Evolutionary conservation across 2,888 invertebrate genomes (phyloP).

Genomic region (Rhingia rostrata): DNA sequence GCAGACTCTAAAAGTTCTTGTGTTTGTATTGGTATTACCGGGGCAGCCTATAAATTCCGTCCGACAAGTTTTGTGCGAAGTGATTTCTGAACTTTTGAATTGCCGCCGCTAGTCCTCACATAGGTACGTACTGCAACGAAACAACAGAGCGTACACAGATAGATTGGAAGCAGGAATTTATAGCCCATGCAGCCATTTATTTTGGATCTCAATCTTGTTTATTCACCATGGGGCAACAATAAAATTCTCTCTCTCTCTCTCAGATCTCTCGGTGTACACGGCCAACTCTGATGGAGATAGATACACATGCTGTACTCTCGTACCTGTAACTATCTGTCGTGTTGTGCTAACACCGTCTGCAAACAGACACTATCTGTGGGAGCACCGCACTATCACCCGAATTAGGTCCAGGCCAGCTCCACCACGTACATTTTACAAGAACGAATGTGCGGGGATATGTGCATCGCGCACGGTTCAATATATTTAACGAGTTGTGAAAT

Average conservation of each 20-base stretch:
- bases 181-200: conserved; percentile 72
- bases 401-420: conserved; percentile 33
- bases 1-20: neutral
- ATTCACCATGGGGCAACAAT: conserved; percentile 73
- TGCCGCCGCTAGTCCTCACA: conserved; percentile 67
- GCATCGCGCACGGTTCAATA: conserved; percentile 58
- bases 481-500: conserved; percentile 72
- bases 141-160: conserved; percentile 3
- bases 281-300: conserved; percentile 39
- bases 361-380: conserved; percentile 54
- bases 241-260: conserved; percentile 49
- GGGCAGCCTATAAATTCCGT: conserved; percentile 68
- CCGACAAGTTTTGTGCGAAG: conserved; percentile 72
- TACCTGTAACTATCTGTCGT: conserved; percentile 73
- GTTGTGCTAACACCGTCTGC: conserved; percentile 69
- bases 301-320: conserved; percentile 34
- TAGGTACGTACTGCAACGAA: neutral
- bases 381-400: conserved; percentile 34
- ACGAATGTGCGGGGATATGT: conserved; percentile 12
- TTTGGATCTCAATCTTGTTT: conserved; percentile 74
- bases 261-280: conserved; percentile 36
- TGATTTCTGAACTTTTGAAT: conserved; percentile 73
- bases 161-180: conserved; percentile 70
- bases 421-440: neutral
- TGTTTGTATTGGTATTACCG: conserved; percentile 5